phyloP scores from a whole-genome alignment of 1,140 invertebrate genomes.

The Calliopsis andreniformis region DNA sequence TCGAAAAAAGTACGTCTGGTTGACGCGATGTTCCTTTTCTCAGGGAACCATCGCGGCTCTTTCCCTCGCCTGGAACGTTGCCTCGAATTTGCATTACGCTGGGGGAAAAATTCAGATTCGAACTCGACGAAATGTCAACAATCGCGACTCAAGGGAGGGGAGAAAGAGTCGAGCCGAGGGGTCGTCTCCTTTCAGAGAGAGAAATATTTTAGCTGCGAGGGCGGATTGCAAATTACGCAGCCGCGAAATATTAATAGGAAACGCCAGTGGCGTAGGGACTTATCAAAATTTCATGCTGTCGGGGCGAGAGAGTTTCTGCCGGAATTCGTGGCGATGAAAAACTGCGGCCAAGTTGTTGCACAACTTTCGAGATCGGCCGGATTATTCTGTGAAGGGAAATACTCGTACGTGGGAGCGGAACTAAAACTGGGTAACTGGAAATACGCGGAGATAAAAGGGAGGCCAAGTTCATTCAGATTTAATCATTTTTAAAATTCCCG shows the following conservation, averaged over 20 bases:
- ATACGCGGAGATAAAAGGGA: too few species aligned
- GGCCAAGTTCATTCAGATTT: too few species aligned
- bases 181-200: not conserved
- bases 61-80: not conserved
- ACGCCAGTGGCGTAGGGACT: not conserved
- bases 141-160: not conserved
- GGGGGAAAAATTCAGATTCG: not conserved
- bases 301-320: not conserved
- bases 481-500: too few species aligned
- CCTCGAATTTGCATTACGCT: conserved; percentile 8
- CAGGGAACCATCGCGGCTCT: too few species aligned
- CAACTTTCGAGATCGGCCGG: not conserved
- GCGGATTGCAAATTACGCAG: conserved; percentile 5
- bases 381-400: too few species aligned
- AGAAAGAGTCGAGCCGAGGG: not conserved
- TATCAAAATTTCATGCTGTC: conserved; percentile 26
- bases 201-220: not conserved
- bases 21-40: not conserved
- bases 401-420: too few species aligned
- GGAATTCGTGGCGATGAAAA: conserved; percentile 23
- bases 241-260: conserved; percentile 28
- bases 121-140: not conserved
- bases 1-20: not conserved
- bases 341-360: not conserved
- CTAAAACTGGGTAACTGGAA: too few species aligned